These are phyloP conservation scores for Nesometra sesokonis DNA, from an alignment of 35 echinoderm and acorn worm genomes.

Conservation along the genomic window DNA sequence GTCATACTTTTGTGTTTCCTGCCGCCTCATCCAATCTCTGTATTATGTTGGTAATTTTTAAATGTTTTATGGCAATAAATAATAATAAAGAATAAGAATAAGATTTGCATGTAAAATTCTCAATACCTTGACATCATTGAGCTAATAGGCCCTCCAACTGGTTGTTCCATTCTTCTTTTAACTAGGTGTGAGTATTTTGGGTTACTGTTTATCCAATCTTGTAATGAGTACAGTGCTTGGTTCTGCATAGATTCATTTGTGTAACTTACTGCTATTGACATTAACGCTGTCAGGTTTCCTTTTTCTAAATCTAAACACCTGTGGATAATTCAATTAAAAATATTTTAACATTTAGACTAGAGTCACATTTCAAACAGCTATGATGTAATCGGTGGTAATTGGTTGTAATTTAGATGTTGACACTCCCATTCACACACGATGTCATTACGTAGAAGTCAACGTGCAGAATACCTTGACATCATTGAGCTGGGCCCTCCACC, in stretches of 20 bases:
- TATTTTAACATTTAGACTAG: background rate
- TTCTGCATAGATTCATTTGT: slow-evolving; percentile 90
- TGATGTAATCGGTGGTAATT: background rate
- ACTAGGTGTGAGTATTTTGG: slow-evolving; percentile 60
- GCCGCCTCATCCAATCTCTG: too few relatives aligned
- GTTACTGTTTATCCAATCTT: slow-evolving; percentile 59
- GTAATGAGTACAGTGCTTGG: slow-evolving; percentile 53
- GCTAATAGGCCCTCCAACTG: slow-evolving; percentile 3
- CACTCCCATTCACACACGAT: too few relatives aligned
- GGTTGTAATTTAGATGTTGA: background rate
- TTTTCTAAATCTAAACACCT: slow-evolving; percentile 86
- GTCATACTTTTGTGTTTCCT: too few relatives aligned
- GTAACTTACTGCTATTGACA: slow-evolving; percentile 85
- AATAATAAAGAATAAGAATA: too few relatives aligned
- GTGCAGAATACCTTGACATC: slow-evolving; percentile 35
- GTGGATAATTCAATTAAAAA: background rate
- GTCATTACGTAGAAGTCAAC: too few relatives aligned
- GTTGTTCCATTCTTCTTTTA: slow-evolving; percentile 9
- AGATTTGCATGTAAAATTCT: too few relatives aligned
- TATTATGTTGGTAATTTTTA: too few relatives aligned
- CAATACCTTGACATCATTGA: slow-evolving; percentile 35
- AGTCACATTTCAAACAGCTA: background rate
- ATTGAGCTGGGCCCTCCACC: slow-evolving; percentile 11
- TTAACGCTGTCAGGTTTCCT: slow-evolving; percentile 59
- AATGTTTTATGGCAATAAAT: too few relatives aligned